Percentiles rank a stretch among this genome's conserved stretches.
phyloP scores from a whole-genome alignment of 2,888 invertebrate species.

The Amblyjoppa fuscipennis region DNA sequence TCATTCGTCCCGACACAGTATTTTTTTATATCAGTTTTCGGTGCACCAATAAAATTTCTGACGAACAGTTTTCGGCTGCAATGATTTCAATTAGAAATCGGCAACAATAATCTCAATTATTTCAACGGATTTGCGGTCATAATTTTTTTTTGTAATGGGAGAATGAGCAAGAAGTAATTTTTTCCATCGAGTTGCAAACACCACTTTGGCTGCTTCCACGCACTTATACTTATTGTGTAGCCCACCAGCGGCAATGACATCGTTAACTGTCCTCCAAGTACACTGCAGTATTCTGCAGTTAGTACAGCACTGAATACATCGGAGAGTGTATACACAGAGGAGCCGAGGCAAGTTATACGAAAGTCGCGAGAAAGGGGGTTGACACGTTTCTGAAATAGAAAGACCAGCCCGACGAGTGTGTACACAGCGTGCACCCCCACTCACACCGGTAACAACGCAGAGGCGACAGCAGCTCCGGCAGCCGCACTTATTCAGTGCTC shows the following conservation, averaged over 20 bases:
- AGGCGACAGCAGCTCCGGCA: conserved; percentile 3
- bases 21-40: background rate
- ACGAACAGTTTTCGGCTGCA: background rate
- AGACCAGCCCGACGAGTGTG: conserved; percentile 25
- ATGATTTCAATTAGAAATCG: background rate
- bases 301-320: background rate
- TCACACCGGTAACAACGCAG: background rate
- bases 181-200: conserved; percentile 28
- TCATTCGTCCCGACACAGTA: background rate
- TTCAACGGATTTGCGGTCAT: background rate
- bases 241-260: conserved; percentile 48
- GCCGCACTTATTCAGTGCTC: conserved; percentile 32
- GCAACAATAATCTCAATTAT: background rate
- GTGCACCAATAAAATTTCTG: background rate
- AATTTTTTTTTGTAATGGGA: background rate
- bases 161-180: background rate
- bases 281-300: background rate
- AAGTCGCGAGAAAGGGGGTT: conserved; percentile 51
- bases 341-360: conserved; percentile 39
- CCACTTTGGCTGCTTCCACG: background rate
- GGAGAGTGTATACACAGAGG: background rate
- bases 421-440: conserved; percentile 1
- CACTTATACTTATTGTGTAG: conserved; percentile 9
- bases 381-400: conserved; percentile 55
- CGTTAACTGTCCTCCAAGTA: conserved; percentile 39